Base-by-base conservation (phyloP, 2,888 invertebrate species). In the Vesta saturnalis region DNA sequence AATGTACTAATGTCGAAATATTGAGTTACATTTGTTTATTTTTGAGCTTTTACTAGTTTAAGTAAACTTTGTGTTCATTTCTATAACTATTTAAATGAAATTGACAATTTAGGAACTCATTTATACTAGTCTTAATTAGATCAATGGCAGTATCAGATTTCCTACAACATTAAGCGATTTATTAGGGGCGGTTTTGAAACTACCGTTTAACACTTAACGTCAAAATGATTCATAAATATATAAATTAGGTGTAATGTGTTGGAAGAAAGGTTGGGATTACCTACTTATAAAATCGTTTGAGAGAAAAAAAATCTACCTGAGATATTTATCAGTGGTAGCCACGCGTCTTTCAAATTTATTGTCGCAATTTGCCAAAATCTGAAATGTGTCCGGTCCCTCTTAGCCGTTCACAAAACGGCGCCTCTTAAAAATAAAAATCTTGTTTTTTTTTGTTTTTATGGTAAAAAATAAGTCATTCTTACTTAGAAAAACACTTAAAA, bases 401-500 rank as follows among this genome's bases (percentile, higher is more conserved):
- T 30, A 52, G 18, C 66, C 65, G 71, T 63, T 64, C 64, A 60
- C 60, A 71, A 62, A 64, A 61, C 69, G 76, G 75, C 74, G 76
- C 76, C 75, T 74, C 54, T 22, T 49, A 60, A 60, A 66, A 65
- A 64, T n/a, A 58, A 57, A 54, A 72, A 68, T 67, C 68, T 72
- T 75, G 70, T 65, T 72, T 74, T 74, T 64, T 39, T 68, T 10
- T 69, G 15, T 72, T 71, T 76, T 60, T 80, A 78, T 78, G 78
- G 76, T n/a, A 73, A 77, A 78, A 73, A 78, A 79, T 80, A 75
- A 76, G 74, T 49, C 58, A 74, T 10, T 71, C 73, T 69, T 80
- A 81, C 80, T 74, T 74, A 78, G 80, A 81, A 81, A 81, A 75
- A 81, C 81, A 80, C 80, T 81, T 79, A 79, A 76, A 78, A 76